These are phyloP conservation scores for Mizuhopecten yessoensis DNA, from an alignment of 1,140 invertebrate species.

Conservation along the genomic window DNA sequence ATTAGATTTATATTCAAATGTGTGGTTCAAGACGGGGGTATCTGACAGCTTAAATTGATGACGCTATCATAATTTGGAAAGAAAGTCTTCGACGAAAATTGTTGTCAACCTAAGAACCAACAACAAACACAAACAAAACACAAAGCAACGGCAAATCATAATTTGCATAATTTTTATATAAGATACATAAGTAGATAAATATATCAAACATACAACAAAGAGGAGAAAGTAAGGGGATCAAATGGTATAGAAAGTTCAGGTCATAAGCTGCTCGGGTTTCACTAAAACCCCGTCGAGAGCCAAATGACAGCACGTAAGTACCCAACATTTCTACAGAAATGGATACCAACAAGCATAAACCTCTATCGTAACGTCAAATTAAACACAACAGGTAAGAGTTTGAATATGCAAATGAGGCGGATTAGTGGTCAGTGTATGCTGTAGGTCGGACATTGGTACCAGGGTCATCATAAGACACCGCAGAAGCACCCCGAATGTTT, in stretches of 20 bases:
- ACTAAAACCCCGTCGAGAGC: background rate
- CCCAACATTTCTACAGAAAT: background rate
- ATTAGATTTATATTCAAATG: too few relatives aligned
- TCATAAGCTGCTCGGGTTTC: background rate
- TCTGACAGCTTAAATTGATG: background rate
- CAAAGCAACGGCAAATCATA: background rate
- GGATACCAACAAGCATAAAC: background rate
- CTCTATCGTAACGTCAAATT: background rate
- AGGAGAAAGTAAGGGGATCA: background rate
- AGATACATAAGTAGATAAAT: background rate
- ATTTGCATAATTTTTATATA: background rate
- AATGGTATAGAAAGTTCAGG: background rate
- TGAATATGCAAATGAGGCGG: background rate
- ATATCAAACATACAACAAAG: background rate
- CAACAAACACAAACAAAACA: conserved; percentile 6
- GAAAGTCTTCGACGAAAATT: background rate
- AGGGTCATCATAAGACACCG: background rate
- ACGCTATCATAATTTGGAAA: background rate
- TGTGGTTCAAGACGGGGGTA: background rate
- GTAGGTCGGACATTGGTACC: background rate
- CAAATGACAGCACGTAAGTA: conserved; percentile 15
- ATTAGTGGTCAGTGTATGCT: conserved; percentile 15
- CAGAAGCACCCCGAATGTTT: background rate
- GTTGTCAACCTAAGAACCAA: background rate
- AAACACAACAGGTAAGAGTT: background rate